Evolutionary conservation across 2,113 vertebrate species (phyloP), one percentile per base, ranked within the genome.

Genomic region (Harpagus bidentatus): DNA sequence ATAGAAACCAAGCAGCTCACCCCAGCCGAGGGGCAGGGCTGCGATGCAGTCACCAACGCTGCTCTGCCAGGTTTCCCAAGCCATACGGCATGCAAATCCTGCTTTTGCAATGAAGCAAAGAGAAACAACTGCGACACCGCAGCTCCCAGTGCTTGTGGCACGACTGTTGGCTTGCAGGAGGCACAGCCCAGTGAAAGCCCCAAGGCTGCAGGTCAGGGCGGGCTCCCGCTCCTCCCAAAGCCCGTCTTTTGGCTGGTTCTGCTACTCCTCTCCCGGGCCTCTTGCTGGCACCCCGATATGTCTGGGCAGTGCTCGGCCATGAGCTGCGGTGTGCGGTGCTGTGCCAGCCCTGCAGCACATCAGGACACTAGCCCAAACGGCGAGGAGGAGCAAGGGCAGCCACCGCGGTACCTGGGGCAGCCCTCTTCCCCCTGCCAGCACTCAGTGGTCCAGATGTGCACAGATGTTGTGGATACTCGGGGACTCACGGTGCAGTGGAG

Each of bases 101-200:
- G 6, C 16, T 36, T 45, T 17, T 20, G 32, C 2, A 0, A 28
- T 2, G 36, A 43, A 79, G 32, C 10, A 4, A 32, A 62, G 29
- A 40, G 43, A 17, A 66, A 19, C 12, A 26, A 20, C 23, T 1
- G 0, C 0, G 1, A 34, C 18, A 10, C 38, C 7, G 1, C 26
- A 22, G 70, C 15, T 71, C 38, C 65, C 1, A 1, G 32, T 25
- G 17, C 19, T 65, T 1, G 3, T 15, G 40, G 47, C 50, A 10
- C 0, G 3, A 17, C 67, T 12, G 50, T 8, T 18, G 34, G 31
- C 63, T 77, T 5, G 8, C 29, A 48, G 80, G 31, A 81, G 50
- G 22, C 32, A 20, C 45, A 34, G 79, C 12, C 45, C 58, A 26
- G 38, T 0, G 1, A 40, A 59, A 36, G 8, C 31, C 43, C 25